These are phyloP conservation scores for Oncorhynchus nerka DNA, from an alignment of 2,113 vertebrate genomes.

Conservation along the genomic window DNA sequence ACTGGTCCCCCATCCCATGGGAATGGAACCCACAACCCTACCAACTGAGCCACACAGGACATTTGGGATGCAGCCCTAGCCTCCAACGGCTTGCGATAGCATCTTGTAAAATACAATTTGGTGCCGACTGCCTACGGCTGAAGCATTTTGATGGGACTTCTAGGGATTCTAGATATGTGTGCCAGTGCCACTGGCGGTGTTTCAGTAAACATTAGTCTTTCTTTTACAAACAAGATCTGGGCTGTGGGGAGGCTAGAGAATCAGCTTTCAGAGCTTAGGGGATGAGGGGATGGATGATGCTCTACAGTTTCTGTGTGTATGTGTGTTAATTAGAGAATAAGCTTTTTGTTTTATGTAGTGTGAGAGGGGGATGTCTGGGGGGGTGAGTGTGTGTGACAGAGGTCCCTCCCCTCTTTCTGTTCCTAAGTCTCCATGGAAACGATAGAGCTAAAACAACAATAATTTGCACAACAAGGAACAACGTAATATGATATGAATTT, in stretches of 20 bases:
- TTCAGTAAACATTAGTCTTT: slow-evolving; percentile 28
- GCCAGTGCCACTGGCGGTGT: not conserved
- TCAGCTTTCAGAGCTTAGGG: too few species aligned
- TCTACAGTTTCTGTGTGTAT: too few species aligned
- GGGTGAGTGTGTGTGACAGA: not conserved
- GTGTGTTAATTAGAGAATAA: too few species aligned
- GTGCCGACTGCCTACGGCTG: not conserved
- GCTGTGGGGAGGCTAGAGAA: too few species aligned
- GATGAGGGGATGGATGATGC: too few species aligned
- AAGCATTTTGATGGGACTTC: not conserved
- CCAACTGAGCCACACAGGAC: too few species aligned
- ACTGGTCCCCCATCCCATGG: too few species aligned
- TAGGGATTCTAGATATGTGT: slow-evolving; percentile 1
- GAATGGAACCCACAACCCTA: too few species aligned
- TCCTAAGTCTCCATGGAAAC: slow-evolving; percentile 58
- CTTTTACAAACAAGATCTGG: slow-evolving; percentile 22
- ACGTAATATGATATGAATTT: slow-evolving; percentile 20
- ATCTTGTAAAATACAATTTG: slow-evolving; percentile 13
- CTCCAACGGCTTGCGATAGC: not conserved
- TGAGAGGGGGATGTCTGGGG: not conserved
- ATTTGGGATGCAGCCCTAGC: not conserved
- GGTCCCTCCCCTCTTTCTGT: not conserved
- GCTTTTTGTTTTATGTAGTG: not conserved
- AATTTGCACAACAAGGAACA: slow-evolving; percentile 33
- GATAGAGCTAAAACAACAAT: slow-evolving; percentile 27